A percentile compares a stretch with the other conserved stretches of the same genome.
These are phyloP conservation scores for Epirrhoe tristata DNA, from an alignment of 2,888 invertebrate species.

Conservation along the genomic window DNA sequence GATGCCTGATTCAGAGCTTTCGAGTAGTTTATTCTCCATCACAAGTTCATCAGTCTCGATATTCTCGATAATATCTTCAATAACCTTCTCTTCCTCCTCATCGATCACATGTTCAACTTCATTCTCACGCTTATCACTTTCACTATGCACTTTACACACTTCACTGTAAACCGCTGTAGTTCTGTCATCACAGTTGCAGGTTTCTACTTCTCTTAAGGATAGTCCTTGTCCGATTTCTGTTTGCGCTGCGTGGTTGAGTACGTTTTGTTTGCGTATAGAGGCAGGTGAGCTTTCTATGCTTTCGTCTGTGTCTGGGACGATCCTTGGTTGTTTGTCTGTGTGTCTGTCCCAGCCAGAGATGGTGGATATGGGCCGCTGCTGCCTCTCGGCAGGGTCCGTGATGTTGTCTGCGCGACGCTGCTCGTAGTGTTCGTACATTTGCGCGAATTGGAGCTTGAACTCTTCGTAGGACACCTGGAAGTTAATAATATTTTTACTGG, in stretches of 20 bases:
- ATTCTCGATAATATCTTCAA: conserved; percentile 37
- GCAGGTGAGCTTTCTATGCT: conserved; percentile 56
- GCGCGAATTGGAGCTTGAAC: conserved; percentile 98
- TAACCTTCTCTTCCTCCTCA: conserved; percentile 58
- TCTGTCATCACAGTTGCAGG: conserved; percentile 72
- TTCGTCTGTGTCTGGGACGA: conserved; percentile 53
- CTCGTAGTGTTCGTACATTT: conserved; percentile 98
- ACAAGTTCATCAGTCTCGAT: conserved; percentile 60
- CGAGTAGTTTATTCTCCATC: conserved; percentile 66
- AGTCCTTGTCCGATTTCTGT: conserved; percentile 79
- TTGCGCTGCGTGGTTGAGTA: conserved; percentile 77
- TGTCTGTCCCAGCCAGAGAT: conserved; percentile 97
- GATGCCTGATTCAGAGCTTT: conserved; percentile 76
- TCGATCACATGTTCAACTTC: conserved; percentile 69
- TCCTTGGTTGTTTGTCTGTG: conserved; percentile 51
- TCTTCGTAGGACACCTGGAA: conserved; percentile 97
- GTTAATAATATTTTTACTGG: conserved; percentile 3
- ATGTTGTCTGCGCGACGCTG: conserved; percentile 97
- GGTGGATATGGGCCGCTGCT: conserved; percentile 97
- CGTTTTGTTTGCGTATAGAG: conserved; percentile 58
- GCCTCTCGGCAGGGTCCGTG: conserved; percentile 96
- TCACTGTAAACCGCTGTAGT: conserved; percentile 86
- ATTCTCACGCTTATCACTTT: conserved; percentile 65
- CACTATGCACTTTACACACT: conserved; percentile 87
- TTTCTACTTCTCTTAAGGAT: conserved; percentile 75